A percentile compares a stretch with the other conserved stretches of the same genome.
Conservation (phyloP, 2,888 invertebrate species). For the Sarcophaga rosellei region DNA sequence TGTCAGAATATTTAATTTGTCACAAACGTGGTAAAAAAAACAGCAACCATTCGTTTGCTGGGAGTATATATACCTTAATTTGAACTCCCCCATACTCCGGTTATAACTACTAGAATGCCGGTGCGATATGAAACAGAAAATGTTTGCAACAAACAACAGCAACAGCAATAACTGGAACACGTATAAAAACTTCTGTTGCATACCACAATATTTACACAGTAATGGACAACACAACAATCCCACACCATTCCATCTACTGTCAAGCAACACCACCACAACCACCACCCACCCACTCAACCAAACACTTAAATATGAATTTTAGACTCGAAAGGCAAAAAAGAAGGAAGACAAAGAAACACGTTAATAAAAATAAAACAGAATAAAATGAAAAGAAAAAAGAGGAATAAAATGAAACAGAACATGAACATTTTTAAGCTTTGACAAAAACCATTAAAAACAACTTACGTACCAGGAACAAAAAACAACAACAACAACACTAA, state of each 20-base stretch:
- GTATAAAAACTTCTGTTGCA: conserved; percentile 38
- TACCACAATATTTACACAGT: conserved; percentile 23
- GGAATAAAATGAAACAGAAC: conserved; percentile 42
- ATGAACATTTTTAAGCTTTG: conserved; percentile 67
- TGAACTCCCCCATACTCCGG: background rate
- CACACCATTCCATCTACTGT: background rate
- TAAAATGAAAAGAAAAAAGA: conserved; percentile 43
- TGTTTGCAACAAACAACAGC: conserved; percentile 42
- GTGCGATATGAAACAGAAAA: conserved; percentile 47
- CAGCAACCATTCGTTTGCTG: conserved; percentile 11
- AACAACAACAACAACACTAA: background rate
- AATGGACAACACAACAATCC: conserved; percentile 22
- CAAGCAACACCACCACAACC: background rate
- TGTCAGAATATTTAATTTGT: conserved; percentile 80
- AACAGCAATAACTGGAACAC: conserved; percentile 13
- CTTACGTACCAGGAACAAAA: conserved; percentile 40
- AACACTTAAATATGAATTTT: background rate
- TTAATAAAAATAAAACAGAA: conserved; percentile 1
- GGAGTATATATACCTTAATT: conserved; percentile 32
- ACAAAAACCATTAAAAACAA: conserved; percentile 68
- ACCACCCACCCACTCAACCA: conserved; percentile 10
- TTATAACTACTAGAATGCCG: background rate
- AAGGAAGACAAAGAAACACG: conserved; percentile 3
- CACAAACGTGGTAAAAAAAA: conserved; percentile 51
- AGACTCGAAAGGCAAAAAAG: background rate